Evolutionary conservation across 2,797 vertebrate genomes (phyloP).

Genomic region (Gallinago nigripennis): DNA sequence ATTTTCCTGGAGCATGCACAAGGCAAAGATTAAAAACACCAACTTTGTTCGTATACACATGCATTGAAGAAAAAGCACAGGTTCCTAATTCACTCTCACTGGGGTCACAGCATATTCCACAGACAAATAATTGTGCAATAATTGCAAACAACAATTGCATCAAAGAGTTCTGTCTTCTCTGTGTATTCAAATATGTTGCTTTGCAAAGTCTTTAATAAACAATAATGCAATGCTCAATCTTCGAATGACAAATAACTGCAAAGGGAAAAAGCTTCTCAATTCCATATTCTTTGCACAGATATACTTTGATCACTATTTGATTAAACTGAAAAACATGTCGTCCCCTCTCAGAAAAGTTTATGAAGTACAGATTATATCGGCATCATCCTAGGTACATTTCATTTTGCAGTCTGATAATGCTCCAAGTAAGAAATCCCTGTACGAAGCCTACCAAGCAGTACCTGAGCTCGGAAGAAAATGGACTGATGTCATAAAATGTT

Average conservation of each 20-base stretch:
- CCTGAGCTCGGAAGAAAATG: neutral
- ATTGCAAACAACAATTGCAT: neutral
- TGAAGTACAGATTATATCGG: neutral
- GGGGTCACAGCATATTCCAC: neutral
- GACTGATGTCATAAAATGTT: neutral
- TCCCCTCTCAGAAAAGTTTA: neutral
- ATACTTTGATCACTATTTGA: conserved; percentile 2
- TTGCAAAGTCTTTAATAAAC: neutral
- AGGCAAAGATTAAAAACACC: neutral
- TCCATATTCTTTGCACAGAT: neutral
- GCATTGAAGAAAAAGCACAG: neutral
- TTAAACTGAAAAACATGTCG: neutral
- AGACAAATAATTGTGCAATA: neutral
- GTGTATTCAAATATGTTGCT: neutral
- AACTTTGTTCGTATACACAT: neutral
- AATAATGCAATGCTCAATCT: neutral
- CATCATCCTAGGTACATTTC: neutral
- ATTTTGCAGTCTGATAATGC: neutral
- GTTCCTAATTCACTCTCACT: neutral
- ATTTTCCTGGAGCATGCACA: neutral
- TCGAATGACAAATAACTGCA: neutral
- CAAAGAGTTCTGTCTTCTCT: neutral
- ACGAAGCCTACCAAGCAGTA: neutral
- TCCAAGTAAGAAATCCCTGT: neutral
- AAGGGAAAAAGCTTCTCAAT: neutral